Conservation (phyloP, 1,140 invertebrate genomes). For the Macrocentrus cingulum region DNA sequence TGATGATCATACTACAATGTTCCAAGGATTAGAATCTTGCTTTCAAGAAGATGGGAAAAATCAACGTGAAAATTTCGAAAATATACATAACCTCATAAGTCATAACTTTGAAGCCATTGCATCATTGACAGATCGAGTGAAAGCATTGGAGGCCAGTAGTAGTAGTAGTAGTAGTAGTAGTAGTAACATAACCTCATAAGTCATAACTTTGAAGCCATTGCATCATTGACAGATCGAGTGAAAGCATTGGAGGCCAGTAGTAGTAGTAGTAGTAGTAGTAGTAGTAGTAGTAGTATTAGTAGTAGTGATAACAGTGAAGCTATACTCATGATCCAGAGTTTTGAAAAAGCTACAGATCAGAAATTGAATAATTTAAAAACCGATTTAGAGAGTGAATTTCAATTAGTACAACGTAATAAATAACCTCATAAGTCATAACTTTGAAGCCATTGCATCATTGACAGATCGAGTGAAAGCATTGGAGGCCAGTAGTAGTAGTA, state of each 20-base stretch:
- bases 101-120: not conserved
- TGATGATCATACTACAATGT: not conserved
- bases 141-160: not conserved
- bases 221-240: not conserved
- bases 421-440: not conserved
- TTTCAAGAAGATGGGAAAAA: not conserved
- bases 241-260: not conserved
- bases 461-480: not conserved
- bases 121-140: not conserved
- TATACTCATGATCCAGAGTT: not conserved
- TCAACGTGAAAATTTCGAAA: not conserved
- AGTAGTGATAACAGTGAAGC: too few relatives aligned
- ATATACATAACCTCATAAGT: too few relatives aligned
- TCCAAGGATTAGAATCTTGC: too few relatives aligned
- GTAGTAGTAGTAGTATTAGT: too few relatives aligned
- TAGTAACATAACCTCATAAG: too few relatives aligned
- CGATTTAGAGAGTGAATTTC: too few relatives aligned
- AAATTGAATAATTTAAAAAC: too few relatives aligned
- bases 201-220: not conserved
- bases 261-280: too few relatives aligned
- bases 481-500: too few relatives aligned
- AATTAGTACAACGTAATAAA: too few relatives aligned
- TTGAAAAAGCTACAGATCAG: too few relatives aligned
- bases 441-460: constrained; percentile 2
- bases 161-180: too few relatives aligned